phyloP scores from a whole-genome alignment of 1,140 invertebrate genomes.

The Heliconius congener region DNA sequence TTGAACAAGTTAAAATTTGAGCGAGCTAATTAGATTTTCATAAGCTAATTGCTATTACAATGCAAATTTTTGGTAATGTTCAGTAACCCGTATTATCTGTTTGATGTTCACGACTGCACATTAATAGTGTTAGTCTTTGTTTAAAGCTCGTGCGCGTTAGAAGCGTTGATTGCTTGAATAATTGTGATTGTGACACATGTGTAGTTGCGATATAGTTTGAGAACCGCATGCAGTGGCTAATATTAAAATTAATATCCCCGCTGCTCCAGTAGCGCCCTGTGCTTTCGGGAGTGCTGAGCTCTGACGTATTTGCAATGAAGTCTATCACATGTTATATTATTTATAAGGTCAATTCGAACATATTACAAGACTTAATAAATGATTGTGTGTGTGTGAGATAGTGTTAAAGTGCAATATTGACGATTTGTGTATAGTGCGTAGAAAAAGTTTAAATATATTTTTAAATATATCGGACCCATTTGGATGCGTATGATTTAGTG shows the following conservation, averaged over 20 bases:
- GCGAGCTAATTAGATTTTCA: slow-evolving; percentile 21
- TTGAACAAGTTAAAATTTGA: slow-evolving; percentile 14
- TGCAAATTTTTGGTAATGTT: slow-evolving; percentile 28
- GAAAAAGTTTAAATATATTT: neutral
- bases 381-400: slow-evolving; percentile 76
- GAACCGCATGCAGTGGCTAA: slow-evolving; percentile 67
- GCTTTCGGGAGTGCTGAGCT: slow-evolving; percentile 62
- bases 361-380: slow-evolving; percentile 60
- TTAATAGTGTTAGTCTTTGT: slow-evolving; percentile 22
- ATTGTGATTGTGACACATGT: slow-evolving; percentile 11
- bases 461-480: slow-evolving; percentile 22
- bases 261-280: slow-evolving; percentile 72
- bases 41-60: slow-evolving; percentile 23
- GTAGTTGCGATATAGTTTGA: slow-evolving; percentile 56
- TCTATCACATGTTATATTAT: slow-evolving; percentile 58
- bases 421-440: slow-evolving; percentile 29
- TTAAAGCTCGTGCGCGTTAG: slow-evolving; percentile 12
- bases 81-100: slow-evolving; percentile 25
- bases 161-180: slow-evolving; percentile 20
- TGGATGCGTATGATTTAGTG: slow-evolving; percentile 53
- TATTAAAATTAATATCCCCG: slow-evolving; percentile 78
- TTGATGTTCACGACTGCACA: slow-evolving; percentile 11
- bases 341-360: slow-evolving; percentile 53
- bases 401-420: slow-evolving; percentile 39
- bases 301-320: slow-evolving; percentile 63